Conservation (phyloP, 2,888 invertebrate species). For the Autographa pulchrina region DNA sequence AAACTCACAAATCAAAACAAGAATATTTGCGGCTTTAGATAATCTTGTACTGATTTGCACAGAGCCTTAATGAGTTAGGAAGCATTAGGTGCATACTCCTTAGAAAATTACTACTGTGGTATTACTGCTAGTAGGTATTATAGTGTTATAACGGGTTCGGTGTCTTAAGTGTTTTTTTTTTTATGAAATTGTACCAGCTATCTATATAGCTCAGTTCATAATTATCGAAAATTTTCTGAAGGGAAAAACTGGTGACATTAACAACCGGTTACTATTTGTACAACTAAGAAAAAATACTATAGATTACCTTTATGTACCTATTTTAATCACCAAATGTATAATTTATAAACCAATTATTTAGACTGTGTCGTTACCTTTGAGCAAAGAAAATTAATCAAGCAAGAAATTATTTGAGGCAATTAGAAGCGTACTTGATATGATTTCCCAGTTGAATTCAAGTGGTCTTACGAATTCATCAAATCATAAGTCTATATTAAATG, state of each 20-base stretch:
- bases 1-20: background rate
- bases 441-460: slow-evolving; percentile 52
- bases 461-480: slow-evolving; percentile 40
- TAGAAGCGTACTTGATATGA: slow-evolving; percentile 54
- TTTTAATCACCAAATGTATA: too few species aligned
- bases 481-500: slow-evolving; percentile 31
- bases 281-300: too few species aligned
- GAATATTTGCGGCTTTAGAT: slow-evolving; percentile 2
- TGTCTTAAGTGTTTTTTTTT: too few species aligned
- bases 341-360: slow-evolving; percentile 4
- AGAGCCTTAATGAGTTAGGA: background rate
- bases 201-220: too few species aligned
- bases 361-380: slow-evolving; percentile 24
- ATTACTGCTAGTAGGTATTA: background rate
- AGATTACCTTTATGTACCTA: too few species aligned
- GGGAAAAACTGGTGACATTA: too few species aligned
- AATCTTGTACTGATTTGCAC: background rate
- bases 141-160: background rate
- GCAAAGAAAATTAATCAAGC: slow-evolving; percentile 41
- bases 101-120: too few species aligned
- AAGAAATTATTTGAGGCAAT: slow-evolving; percentile 49
- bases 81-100: background rate
- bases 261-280: too few species aligned
- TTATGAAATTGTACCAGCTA: too few species aligned
- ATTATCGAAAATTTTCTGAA: too few species aligned